Evolutionary conservation across 1,140 invertebrate species (phyloP).

Genomic region (Drosophila novamexicana): DNA sequence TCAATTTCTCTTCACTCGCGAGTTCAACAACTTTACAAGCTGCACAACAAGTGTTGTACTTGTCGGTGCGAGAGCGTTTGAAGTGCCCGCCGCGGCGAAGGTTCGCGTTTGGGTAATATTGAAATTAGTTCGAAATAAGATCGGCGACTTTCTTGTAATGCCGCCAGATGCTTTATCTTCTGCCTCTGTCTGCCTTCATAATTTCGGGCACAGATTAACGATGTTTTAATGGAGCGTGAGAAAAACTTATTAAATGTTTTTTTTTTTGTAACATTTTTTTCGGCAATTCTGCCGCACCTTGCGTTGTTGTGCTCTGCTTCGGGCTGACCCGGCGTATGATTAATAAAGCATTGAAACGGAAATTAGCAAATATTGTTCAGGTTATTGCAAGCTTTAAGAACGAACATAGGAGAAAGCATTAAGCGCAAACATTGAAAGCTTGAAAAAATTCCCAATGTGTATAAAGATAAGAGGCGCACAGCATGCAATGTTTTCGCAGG

Average conservation of each 20-base stretch:
- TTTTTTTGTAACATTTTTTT: conserved; percentile 24
- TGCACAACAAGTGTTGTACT: conserved; percentile 52
- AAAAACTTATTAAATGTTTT: conserved; percentile 43
- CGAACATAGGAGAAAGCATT: conserved; percentile 2
- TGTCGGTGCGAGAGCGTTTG: conserved; percentile 53
- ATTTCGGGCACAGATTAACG: conserved; percentile 63
- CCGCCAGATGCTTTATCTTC: conserved; percentile 35
- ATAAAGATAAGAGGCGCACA: not conserved
- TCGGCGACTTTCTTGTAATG: conserved; percentile 52
- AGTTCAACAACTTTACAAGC: conserved; percentile 44
- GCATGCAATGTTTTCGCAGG: conserved; percentile 8
- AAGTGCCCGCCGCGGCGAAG: conserved; percentile 45
- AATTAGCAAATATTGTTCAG: conserved; percentile 41
- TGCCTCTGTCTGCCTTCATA: conserved; percentile 11
- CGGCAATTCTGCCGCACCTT: conserved; percentile 59
- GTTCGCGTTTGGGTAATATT: conserved; percentile 49
- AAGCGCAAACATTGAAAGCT: conserved; percentile 7
- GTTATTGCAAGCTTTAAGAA: not conserved
- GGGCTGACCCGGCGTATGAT: conserved; percentile 58
- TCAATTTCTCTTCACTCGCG: conserved; percentile 41
- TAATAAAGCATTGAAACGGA: conserved; percentile 46
- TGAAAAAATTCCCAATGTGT: conserved; percentile 12
- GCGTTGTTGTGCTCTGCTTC: conserved; percentile 26
- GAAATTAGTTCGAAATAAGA: conserved; percentile 62
- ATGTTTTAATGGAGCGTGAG: conserved; percentile 80